Evolutionary conservation across 2,113 vertebrate genomes (phyloP).

Genomic region (Actenoides lindsayi): DNA sequence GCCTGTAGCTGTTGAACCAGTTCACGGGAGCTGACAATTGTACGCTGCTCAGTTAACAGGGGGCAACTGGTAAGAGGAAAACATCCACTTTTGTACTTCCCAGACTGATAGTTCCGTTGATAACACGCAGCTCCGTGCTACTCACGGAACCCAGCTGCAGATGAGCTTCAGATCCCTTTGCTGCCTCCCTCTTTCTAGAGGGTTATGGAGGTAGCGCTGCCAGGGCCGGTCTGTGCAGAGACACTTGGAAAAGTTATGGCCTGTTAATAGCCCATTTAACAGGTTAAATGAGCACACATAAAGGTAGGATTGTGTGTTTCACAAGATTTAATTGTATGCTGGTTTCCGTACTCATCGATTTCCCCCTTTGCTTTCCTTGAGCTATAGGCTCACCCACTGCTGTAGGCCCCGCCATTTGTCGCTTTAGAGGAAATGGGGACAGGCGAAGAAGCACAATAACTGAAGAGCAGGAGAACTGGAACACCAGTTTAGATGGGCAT

Average conservation of each 20-base stretch:
- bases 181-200: not conserved
- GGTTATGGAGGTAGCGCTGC: not conserved
- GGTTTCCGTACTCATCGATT: not conserved
- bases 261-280: constrained; percentile 15
- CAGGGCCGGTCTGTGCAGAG: not conserved
- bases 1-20: not conserved
- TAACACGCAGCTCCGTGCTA: not conserved
- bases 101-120: not conserved
- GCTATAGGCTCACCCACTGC: not conserved
- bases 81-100: not conserved
- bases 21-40: not conserved
- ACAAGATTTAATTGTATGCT: constrained; percentile 3
- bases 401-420: not conserved
- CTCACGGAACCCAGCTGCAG: not conserved
- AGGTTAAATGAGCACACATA: constrained; percentile 20
- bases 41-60: not conserved
- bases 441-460: not conserved
- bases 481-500: not conserved
- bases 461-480: not conserved
- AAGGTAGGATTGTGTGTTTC: not conserved
- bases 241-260: not conserved
- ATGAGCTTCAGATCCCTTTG: constrained; percentile 1
- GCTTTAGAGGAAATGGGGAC: not conserved
- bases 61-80: not conserved
- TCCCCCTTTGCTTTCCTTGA: not conserved